phyloP scores from a whole-genome alignment of 1,140 invertebrate species.

The Anagrus nilaparvatae region DNA sequence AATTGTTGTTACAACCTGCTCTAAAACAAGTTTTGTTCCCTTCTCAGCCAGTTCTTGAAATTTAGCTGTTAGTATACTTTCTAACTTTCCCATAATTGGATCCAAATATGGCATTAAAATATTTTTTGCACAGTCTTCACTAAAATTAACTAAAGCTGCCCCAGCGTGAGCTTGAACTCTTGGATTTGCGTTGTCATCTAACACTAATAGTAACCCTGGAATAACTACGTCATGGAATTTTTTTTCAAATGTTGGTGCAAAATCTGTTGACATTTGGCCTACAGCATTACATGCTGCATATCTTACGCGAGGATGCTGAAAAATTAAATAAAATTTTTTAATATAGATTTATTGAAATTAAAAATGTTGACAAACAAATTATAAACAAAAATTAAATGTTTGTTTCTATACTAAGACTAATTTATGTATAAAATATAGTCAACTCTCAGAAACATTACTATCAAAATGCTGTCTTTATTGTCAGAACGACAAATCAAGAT shows the following conservation, averaged over 20 bases:
- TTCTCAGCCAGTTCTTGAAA: constrained; percentile 89
- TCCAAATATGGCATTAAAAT: constrained; percentile 87
- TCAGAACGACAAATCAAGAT: constrained; percentile 28
- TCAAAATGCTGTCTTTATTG: constrained; percentile 18
- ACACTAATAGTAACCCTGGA: constrained; percentile 77
- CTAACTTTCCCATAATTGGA: constrained; percentile 82
- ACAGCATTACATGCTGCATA: constrained; percentile 99
- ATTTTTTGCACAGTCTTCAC: constrained; percentile 94
- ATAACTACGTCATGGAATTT: constrained; percentile 95
- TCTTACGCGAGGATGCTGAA: constrained; percentile 79
- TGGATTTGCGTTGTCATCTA: constrained; percentile 86
- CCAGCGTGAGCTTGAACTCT: constrained; percentile 88
- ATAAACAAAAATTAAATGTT: too few relatives aligned
- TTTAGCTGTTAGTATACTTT: constrained; percentile 82
- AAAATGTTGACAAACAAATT: too few relatives aligned
- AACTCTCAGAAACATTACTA: constrained; percentile 29
- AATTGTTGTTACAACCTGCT: constrained; percentile 94
- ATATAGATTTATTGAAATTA: background rate
- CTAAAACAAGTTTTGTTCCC: constrained; percentile 92
- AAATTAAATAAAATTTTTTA: constrained; percentile 18
- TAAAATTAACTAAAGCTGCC: constrained; percentile 97
- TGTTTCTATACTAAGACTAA: constrained; percentile 31
- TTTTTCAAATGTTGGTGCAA: constrained; percentile 93
- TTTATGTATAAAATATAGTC: constrained; percentile 17
- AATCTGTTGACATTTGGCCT: constrained; percentile 98